These are phyloP conservation scores for Hipparchia sbordonii DNA, from an alignment of 2,888 invertebrate species.

Conservation along the genomic window DNA sequence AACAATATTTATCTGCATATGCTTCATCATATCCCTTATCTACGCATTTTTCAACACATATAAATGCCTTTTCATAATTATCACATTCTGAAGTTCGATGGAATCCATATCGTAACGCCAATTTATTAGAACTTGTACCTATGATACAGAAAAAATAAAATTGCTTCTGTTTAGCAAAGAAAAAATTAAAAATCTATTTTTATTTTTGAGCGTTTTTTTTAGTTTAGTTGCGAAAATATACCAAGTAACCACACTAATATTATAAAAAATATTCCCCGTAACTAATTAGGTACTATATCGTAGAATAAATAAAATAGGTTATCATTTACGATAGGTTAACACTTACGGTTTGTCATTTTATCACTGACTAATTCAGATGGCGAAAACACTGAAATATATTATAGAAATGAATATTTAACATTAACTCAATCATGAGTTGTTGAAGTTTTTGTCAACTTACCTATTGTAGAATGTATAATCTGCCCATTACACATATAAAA, in stretches of 20 bases:
- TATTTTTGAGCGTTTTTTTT: too few species aligned
- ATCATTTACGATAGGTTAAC: too few species aligned
- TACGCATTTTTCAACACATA: conserved; percentile 63
- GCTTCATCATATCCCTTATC: conserved; percentile 59
- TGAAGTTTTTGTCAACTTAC: conserved; percentile 11
- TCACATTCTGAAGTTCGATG: conserved; percentile 58
- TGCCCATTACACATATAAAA: conserved; percentile 15
- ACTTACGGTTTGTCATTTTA: conserved; percentile 30
- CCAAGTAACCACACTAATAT: too few species aligned
- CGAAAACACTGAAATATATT: conserved; percentile 32
- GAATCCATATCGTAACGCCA: conserved; percentile 62
- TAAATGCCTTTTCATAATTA: conserved; percentile 54
- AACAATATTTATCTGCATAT: conserved; percentile 57
- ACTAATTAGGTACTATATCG: too few species aligned
- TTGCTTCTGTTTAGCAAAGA: too few species aligned
- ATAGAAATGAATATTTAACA: too few species aligned
- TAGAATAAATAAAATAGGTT: too few species aligned
- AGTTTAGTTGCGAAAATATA: too few species aligned
- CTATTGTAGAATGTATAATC: conserved; percentile 23
- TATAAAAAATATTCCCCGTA: too few species aligned
- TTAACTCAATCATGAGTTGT: too few species aligned
- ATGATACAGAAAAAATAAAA: too few species aligned
- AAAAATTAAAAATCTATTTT: too few species aligned
- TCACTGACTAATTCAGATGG: conserved; percentile 25
- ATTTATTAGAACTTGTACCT: conserved; percentile 39